These are phyloP conservation scores for Psilanteris sp. DNA, from an alignment of 1,140 invertebrate species.

Conservation along the genomic window DNA sequence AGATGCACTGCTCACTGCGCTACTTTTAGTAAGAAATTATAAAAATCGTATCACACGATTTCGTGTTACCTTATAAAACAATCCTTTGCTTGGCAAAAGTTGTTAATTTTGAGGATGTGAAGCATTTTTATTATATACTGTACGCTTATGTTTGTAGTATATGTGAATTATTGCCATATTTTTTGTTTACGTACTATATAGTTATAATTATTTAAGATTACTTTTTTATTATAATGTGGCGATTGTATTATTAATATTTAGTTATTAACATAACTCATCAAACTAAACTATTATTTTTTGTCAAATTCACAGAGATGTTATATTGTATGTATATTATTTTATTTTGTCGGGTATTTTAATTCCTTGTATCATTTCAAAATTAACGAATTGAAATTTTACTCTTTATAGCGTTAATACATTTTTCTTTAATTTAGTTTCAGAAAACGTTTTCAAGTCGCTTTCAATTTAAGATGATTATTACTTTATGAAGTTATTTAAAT, in stretches of 20 bases:
- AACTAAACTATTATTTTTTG: too few species aligned
- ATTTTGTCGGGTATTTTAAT: too few species aligned
- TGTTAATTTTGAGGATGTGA: slow-evolving; percentile 7
- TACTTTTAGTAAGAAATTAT: slow-evolving; percentile 15
- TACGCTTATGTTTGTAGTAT: slow-evolving; percentile 10
- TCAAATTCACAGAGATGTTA: too few species aligned
- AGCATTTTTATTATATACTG: slow-evolving; percentile 20
- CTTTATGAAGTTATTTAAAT: too few species aligned
- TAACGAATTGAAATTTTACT: too few species aligned
- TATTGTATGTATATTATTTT: too few species aligned
- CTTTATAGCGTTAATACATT: too few species aligned
- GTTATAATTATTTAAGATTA: not conserved
- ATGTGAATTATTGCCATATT: slow-evolving; percentile 25
- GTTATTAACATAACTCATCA: too few species aligned
- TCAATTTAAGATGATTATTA: too few species aligned
- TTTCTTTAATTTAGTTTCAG: too few species aligned
- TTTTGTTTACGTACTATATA: slow-evolving; percentile 3
- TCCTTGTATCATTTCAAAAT: too few species aligned
- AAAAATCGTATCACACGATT: slow-evolving; percentile 40
- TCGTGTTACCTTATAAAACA: not conserved
- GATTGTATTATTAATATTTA: slow-evolving; percentile 1
- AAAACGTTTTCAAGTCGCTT: too few species aligned
- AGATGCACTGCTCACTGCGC: not conserved
- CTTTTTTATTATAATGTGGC: not conserved
- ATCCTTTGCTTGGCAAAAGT: slow-evolving; percentile 33